These are phyloP conservation scores for Chrysolina oricalcia DNA, from an alignment of 2,888 invertebrate species.

Conservation along the genomic window DNA sequence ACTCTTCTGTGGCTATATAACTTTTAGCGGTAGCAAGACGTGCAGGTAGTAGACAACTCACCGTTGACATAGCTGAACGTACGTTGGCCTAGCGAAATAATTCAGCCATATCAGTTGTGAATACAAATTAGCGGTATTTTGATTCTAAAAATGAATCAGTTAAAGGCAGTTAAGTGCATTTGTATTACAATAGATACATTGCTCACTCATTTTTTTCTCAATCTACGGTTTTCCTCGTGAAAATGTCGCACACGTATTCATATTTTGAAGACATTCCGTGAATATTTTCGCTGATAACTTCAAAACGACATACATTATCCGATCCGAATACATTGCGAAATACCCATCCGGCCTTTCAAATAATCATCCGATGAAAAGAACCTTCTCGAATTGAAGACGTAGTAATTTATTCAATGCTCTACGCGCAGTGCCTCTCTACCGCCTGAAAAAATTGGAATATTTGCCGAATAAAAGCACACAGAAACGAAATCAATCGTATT, in stretches of 20 bases:
- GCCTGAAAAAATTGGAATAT: constrained; percentile 38
- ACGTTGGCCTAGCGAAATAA: too few relatives aligned
- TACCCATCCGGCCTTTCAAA: constrained; percentile 27
- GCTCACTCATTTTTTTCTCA: too few relatives aligned
- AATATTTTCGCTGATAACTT: constrained; percentile 7
- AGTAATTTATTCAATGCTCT: constrained; percentile 29
- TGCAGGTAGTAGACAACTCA: too few relatives aligned
- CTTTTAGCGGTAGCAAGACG: too few relatives aligned
- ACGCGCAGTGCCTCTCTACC: constrained; percentile 9
- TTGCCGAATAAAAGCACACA: constrained; percentile 38
- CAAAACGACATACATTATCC: constrained; percentile 6
- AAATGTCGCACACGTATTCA: neutral
- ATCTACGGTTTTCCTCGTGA: neutral
- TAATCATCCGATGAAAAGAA: constrained; percentile 24
- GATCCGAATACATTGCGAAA: constrained; percentile 15
- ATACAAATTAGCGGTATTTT: too few relatives aligned
- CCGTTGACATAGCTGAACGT: too few relatives aligned
- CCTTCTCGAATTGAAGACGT: constrained; percentile 23
- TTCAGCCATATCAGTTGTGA: too few relatives aligned
- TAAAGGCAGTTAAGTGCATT: too few relatives aligned
- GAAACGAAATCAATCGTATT: constrained; percentile 45
- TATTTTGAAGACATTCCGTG: neutral
- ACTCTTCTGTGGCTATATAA: too few relatives aligned
- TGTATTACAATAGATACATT: too few relatives aligned
- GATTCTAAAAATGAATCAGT: too few relatives aligned